phyloP scores from a whole-genome alignment of 2,888 invertebrate genomes.

The Cecidostiba fungosa region DNA sequence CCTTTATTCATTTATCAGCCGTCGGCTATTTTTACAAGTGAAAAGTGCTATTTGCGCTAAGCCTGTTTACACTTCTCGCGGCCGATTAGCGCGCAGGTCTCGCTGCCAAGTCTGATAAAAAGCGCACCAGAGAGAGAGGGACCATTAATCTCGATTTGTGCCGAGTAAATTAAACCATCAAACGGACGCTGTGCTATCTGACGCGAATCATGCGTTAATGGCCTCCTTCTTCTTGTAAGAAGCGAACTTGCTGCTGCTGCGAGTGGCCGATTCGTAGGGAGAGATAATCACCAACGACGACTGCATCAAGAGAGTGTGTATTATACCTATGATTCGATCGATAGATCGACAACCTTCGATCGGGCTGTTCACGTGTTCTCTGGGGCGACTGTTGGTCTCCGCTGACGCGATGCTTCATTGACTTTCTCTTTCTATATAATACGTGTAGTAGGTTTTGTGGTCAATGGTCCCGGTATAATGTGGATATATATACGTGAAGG shows the following conservation, averaged over 20 bases:
- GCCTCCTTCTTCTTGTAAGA: conserved; percentile 5
- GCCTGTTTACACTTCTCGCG: conserved; percentile 7
- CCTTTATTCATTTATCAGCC: not conserved
- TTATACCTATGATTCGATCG: conserved; percentile 45
- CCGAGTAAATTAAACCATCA: conserved; percentile 27
- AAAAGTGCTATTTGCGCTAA: not conserved
- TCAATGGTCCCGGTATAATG: not conserved
- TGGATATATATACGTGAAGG: not conserved
- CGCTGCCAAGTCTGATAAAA: conserved; percentile 4
- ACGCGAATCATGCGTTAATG: conserved; percentile 19
- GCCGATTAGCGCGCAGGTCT: not conserved
- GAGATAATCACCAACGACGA: conserved; percentile 45
- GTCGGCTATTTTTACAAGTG: not conserved
- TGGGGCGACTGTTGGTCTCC: not conserved
- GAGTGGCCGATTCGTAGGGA: conserved; percentile 36
- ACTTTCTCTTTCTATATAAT: conserved; percentile 44
- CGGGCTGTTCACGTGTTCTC: not conserved
- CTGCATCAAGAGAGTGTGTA: not conserved
- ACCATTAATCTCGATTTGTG: not conserved
- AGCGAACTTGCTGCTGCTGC: conserved; percentile 10
- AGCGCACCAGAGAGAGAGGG: not conserved
- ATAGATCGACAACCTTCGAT: conserved; percentile 45
- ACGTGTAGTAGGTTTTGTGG: not conserved
- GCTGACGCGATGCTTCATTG: not conserved
- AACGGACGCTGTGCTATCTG: conserved; percentile 11